Base-by-base conservation (phyloP, 2,888 invertebrate species). In the Leistus spinibarbis region DNA sequence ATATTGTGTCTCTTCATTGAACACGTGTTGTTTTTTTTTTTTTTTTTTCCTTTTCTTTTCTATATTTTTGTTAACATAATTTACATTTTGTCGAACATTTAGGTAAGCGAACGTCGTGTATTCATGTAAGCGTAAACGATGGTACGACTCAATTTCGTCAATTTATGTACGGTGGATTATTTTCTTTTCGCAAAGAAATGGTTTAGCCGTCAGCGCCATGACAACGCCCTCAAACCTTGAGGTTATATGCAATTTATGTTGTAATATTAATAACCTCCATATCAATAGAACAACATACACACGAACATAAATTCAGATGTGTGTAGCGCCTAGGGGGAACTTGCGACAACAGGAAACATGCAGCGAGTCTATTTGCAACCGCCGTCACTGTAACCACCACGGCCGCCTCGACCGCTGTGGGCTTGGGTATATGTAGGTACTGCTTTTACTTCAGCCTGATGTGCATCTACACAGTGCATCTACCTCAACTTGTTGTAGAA, bases 201-300 rank as follows among this genome's bases (percentile, higher is more conserved):
- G 76, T 80, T 69, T 57, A 80, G 79, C 78, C 79, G 79, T 80
- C 57, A 54, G 78, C 77, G 79, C 79, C 80, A 81, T 81, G 81
- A 81, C 81, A 80, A 81, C 81, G 80, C 81, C 81, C 81, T 79
- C 77, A 75, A 80, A 79, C 81, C 80, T 80, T 79, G 79, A 79
- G 79, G 80, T 77, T 77, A 79, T 79, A 77, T 77, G 76, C 78
- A 80, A 80, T 80, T 79, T 79, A 79, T 80, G 79, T 80, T 81
- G 80, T 79, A 79, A 80, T 80, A 80, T 80, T 81, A 81, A 81
- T 81, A 80, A 80, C 79, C 79, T 79, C 79, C 79, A 80, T 79
- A 81, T 80, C 80, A 79, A 79, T 79, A 78, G 78, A 79, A 57
- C 69, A 66, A 66, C 19, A 77, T 76, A 78, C 76, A 76, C 77